Evolutionary conservation across 2,113 vertebrate species (phyloP).

Genomic region (Otis tarda): DNA sequence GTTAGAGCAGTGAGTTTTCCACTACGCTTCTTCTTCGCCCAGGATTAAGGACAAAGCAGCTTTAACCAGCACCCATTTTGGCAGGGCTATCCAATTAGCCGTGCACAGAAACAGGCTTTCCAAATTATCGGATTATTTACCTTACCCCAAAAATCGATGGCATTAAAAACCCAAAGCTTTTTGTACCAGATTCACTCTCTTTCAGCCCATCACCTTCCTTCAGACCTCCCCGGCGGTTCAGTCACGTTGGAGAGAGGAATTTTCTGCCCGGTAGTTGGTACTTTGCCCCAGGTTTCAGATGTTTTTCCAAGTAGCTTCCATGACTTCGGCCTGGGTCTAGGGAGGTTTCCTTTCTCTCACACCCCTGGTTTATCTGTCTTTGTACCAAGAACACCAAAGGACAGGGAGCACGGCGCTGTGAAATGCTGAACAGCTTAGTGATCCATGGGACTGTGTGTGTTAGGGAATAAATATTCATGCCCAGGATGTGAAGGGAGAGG

Average conservation of each 20-base stretch:
- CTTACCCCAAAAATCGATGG: neutral
- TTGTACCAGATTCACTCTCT: neutral
- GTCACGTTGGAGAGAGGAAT: neutral
- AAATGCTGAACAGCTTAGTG: neutral
- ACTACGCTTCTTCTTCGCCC: neutral
- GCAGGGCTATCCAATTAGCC: neutral
- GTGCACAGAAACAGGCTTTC: neutral
- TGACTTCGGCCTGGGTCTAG: neutral
- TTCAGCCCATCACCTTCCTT: neutral
- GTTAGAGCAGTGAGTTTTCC: neutral
- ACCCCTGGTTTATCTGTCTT: neutral
- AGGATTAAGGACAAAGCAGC: neutral
- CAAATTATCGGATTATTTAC: neutral
- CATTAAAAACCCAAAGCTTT: neutral
- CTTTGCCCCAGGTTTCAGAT: neutral
- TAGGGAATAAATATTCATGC: neutral
- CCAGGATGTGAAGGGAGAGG: neutral
- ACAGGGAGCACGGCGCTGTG: fast-evolving
- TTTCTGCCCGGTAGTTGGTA: neutral
- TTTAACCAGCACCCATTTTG: neutral
- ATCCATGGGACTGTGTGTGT: neutral
- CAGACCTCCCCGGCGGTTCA: neutral
- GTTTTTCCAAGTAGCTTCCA: neutral
- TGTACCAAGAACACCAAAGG: neutral
- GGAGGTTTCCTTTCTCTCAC: neutral